Evolutionary conservation across 2,797 vertebrate genomes (phyloP), one percentile per base, ranked within the genome.

Genomic region (Gymnoscopelus microlampas): DNA sequence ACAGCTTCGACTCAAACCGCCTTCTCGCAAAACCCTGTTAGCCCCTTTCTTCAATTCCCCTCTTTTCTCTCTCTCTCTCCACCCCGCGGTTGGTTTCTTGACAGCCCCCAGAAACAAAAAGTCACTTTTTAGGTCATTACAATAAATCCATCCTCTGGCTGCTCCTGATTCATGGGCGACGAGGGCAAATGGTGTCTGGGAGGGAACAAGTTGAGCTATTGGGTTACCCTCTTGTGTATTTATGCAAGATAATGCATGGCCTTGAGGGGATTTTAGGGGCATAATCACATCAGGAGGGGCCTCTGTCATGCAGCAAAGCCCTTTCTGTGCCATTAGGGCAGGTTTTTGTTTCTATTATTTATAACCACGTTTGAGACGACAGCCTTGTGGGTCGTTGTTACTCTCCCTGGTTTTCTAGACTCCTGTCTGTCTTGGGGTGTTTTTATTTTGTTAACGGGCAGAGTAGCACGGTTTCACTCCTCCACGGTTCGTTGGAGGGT

Each of bases 271-370:
- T 76, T 68, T 86, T 85, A 86, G 73, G 71, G 6, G 64, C 89
- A 87, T 91, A 93, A 93, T 93, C 81, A 89, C 87, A 91, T 91
- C 81, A 88, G 83, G 81, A 73, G 48, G 66, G 78, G 68, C 76
- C 51, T 80, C 80, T 89, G 88, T 88, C 70, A 70, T 90, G 78
- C 83, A 82, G 78, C 73, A 76, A 80, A 88, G 81, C 80, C 39
- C 81, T 89, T 83, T 82, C 76, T 82, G 85, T 87, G 84, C 83
- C 91, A 88, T 93, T 92, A 92, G 80, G 39, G 68, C 65, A 79
- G 74, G 85, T 89, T 90, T 87, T 77, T 44, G 39, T 10, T 44
- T 91, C 77, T 85, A 88, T 92, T 92, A 93, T 93, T 93, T 92
- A 93, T 87, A 87, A 85, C 87, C 66, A 75, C 69, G 76, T 54